These are phyloP conservation scores for Aphaenogaster ashmeadi DNA, from an alignment of 1,140 invertebrate genomes.

Conservation along the genomic window DNA sequence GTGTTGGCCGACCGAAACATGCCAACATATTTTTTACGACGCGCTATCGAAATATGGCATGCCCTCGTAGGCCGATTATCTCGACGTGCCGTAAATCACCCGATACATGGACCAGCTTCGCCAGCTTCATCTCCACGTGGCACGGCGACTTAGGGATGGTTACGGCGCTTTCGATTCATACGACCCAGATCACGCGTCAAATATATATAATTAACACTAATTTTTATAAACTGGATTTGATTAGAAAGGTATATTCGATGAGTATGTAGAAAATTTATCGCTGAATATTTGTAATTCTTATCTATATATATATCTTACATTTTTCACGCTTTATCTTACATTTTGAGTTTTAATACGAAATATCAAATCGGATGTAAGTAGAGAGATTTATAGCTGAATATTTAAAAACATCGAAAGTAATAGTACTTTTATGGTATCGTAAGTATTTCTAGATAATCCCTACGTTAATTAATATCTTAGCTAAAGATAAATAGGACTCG, in stretches of 20 bases:
- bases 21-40: constrained; percentile 71
- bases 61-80: constrained; percentile 71
- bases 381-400: not conserved
- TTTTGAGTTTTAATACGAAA: not conserved
- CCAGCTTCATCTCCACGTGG: constrained; percentile 67
- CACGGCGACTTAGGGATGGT: constrained; percentile 31
- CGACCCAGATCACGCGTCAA: not conserved
- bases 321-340: not conserved
- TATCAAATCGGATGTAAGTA: not conserved
- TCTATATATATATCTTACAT: not conserved
- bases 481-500: not conserved
- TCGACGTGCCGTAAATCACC: constrained; percentile 69
- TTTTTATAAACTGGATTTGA: not conserved
- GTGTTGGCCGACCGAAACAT: constrained; percentile 42
- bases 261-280: not conserved
- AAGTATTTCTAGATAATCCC: not conserved
- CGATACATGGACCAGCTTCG: constrained; percentile 58
- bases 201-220: not conserved
- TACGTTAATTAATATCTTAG: not conserved
- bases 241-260: not conserved
- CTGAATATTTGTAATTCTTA: not conserved
- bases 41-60: constrained; percentile 71
- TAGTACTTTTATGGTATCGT: not conserved
- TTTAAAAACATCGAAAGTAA: not conserved
- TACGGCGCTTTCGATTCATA: not conserved